Conservation (phyloP, 2,113 vertebrate genomes). For the Telmatochromis brichardi region DNA sequence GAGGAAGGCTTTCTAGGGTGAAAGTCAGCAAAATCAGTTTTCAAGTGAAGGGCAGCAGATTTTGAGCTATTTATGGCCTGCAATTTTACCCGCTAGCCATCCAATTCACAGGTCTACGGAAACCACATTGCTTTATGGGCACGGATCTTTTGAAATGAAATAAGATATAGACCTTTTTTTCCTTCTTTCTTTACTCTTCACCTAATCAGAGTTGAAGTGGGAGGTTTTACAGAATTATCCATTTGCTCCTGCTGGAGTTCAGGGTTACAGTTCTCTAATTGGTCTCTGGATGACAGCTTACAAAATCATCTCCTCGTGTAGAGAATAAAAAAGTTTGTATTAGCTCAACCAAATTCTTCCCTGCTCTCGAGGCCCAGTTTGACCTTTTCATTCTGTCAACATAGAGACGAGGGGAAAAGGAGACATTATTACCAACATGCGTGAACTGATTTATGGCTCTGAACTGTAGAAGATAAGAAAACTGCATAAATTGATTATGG, state of each 20-base stretch:
- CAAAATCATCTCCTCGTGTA: not conserved
- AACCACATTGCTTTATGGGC: not conserved
- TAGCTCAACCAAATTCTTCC: not conserved
- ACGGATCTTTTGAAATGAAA: not conserved
- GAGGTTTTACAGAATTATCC: not conserved
- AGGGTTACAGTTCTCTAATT: not conserved
- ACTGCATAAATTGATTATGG: not conserved
- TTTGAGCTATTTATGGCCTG: not conserved
- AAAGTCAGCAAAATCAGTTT: not conserved
- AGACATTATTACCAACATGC: not conserved
- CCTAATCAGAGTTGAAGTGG: not conserved
- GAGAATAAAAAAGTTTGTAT: not conserved
- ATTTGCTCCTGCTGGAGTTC: not conserved
- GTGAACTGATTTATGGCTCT: not conserved
- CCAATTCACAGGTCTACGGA: not conserved
- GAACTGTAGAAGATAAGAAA: not conserved
- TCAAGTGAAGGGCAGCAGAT: not conserved
- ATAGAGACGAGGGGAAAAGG: fast-evolving
- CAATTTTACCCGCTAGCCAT: not conserved
- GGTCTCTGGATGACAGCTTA: not conserved
- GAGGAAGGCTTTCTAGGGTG: not conserved
- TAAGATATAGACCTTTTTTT: not conserved
- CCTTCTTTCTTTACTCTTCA: not conserved
- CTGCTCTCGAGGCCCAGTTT: not conserved
- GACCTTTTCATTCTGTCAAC: not conserved